Evolutionary conservation across 2,797 vertebrate genomes (phyloP), one percentile per base, ranked within the genome.

Genomic region (Chelmon rostratus): DNA sequence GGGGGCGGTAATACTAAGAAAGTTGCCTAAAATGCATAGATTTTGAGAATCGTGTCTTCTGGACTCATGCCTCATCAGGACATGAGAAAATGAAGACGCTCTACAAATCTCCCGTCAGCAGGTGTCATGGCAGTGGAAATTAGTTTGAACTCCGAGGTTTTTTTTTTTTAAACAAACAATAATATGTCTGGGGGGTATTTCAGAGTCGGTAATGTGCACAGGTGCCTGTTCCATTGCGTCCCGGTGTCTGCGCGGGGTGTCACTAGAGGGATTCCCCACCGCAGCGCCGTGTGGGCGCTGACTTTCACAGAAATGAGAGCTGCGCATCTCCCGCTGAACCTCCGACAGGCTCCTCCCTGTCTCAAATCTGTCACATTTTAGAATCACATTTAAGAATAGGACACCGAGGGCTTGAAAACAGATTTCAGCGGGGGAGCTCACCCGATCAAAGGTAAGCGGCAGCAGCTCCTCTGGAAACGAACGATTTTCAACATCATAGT

Each of bases 221-320:
- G 68, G 82, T 82, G 76, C 80, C 75, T 91, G 89, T 94, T 95
- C 92, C 94, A 89, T 59, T 90, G 18, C 5, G 25, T 75, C 58
- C 75, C 28, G 40, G 50, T 77, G 81, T 81, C 23, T 59, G 79
- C 71, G 84, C 74, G 54, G 80, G 85, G 76, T 82, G 86, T 86
- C 91, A 83, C 80, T 73, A 67, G 71, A 92, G 95, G 95, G 94
- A 92, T 95, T 95, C 94, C 94, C 94, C 94, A 87, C 67, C 33
- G 23, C 83, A 79, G 67, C 2, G n/a, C 13, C 69, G 79, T 63
- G 83, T 89, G 81, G 88, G 90, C 72, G 78, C 62, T 0, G 63
- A 81, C 83, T 88, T 95, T 94, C 89, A 92, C 65, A 93, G 92
- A 95, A 94, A 87, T 86, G 31, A 81, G 31, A 23, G 76, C 69